These are phyloP conservation scores for Zosterops lateralis DNA, from an alignment of 2,113 vertebrate genomes.

Conservation along the genomic window DNA sequence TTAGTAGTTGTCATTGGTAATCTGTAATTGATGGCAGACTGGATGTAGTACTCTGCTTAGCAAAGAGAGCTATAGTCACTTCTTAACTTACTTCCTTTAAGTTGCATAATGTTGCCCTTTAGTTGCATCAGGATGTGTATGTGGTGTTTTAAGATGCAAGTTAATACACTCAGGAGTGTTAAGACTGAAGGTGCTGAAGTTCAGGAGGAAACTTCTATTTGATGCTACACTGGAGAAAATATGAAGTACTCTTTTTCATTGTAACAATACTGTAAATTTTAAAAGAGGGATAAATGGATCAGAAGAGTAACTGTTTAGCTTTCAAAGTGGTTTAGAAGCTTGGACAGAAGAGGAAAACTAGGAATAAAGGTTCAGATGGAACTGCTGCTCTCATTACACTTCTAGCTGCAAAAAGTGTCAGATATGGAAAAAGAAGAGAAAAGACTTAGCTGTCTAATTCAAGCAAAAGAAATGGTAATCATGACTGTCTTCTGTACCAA, in stretches of 20 bases:
- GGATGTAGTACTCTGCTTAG: background rate
- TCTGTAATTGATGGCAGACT: background rate
- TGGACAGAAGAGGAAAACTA: background rate
- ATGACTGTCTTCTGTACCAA: background rate
- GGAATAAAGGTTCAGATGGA: slow-evolving; percentile 16
- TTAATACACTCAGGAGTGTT: background rate
- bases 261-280: background rate
- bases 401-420: background rate
- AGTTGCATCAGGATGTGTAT: background rate
- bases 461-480: background rate
- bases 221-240: background rate
- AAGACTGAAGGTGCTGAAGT: background rate
- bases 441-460: background rate
- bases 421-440: slow-evolving; percentile 5
- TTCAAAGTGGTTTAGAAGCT: background rate
- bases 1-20: background rate
- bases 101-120: background rate
- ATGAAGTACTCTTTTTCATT: fast-evolving
- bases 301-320: background rate
- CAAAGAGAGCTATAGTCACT: background rate
- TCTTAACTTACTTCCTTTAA: background rate
- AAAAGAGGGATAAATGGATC: background rate
- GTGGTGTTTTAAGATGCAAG: background rate
- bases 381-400: background rate
- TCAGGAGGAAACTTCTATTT: background rate